Evolutionary conservation across 2,113 vertebrate species (phyloP), one percentile per base, ranked within the genome.

Genomic region (Turdus rufiventris): DNA sequence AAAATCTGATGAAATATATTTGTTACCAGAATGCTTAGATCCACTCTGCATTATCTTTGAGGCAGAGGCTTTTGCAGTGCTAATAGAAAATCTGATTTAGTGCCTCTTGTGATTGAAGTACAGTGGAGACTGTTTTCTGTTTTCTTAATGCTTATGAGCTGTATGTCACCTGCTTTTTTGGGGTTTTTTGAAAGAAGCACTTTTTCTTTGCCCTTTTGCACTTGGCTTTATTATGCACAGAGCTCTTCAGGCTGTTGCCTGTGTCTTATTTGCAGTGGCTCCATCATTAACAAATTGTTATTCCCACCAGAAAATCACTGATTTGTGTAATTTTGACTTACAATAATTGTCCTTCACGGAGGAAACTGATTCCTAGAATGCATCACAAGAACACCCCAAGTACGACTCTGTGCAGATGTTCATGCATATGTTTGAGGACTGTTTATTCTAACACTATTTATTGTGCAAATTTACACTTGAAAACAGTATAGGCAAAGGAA

Each of bases 191-290:
- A 78, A 89, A 89, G 51, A 79, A 85, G 36, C 33, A 54, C 24
- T 88, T 92, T 93, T 82, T 79, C 31, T 70, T 90, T 85, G 67
- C 31, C 82, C 38, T 92, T 94, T 91, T 51, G 61, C 28, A 25
- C 25, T 57, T 91, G 63, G 15, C 45, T 89, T 89, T 85, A 34
- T 89, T 80, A 58, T 48, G 57, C 67, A 36, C 31, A 56, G 79
- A 93, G 31, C 58, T 77, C 45, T 88, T 96, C 19, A 85, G 56
- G 83, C 29, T 29, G 20, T 38, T 89, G 53, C n/a, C 26, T 65
- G 14, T 47, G 36, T 60, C 79, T 79, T 82, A 42, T 80, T 92
- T 91, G 45, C 45, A 84, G 47, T 40, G 42, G 28, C 51, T 71
- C 71, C 66, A 3, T 94, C 53, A 45, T 65, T 83, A 80, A 73